These are phyloP conservation scores for Nemurella pictetii DNA, from an alignment of 2,888 invertebrate genomes.

Conservation along the genomic window DNA sequence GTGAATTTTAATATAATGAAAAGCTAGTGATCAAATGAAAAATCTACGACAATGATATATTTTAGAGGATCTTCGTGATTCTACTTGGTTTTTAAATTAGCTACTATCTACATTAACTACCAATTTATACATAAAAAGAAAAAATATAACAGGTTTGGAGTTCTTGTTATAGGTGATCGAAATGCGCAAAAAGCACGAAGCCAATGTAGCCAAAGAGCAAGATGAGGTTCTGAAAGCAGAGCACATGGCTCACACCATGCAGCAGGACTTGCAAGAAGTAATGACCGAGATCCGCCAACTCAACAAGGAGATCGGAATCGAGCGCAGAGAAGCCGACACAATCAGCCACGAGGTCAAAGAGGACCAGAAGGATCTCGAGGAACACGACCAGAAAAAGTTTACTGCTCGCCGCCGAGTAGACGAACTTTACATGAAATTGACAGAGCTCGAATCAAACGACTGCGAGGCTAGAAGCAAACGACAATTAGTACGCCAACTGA, in stretches of 20 bases:
- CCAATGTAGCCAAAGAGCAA: neutral
- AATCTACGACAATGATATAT: too few species aligned
- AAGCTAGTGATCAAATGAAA: too few species aligned
- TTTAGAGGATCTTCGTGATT: too few species aligned
- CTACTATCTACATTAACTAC: too few species aligned
- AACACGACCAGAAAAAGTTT: slow-evolving; percentile 16
- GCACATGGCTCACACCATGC: neutral
- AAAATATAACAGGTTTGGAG: too few species aligned
- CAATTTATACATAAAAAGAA: too few species aligned
- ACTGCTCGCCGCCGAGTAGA: neutral
- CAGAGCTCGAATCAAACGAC: neutral
- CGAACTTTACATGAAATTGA: neutral
- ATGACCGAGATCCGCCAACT: neutral
- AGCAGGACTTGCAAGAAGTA: neutral
- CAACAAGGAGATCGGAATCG: slow-evolving; percentile 5
- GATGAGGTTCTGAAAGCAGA: slow-evolving; percentile 1
- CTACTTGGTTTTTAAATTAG: too few species aligned
- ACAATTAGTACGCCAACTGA: neutral
- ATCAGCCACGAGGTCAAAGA: neutral
- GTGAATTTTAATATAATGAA: too few species aligned
- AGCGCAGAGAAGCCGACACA: neutral
- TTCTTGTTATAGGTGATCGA: too few species aligned
- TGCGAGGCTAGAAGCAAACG: neutral
- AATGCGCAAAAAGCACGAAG: neutral
- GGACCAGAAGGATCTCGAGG: neutral